phyloP scores from a whole-genome alignment of 2,113 vertebrate species.

The Petromus typicus region DNA sequence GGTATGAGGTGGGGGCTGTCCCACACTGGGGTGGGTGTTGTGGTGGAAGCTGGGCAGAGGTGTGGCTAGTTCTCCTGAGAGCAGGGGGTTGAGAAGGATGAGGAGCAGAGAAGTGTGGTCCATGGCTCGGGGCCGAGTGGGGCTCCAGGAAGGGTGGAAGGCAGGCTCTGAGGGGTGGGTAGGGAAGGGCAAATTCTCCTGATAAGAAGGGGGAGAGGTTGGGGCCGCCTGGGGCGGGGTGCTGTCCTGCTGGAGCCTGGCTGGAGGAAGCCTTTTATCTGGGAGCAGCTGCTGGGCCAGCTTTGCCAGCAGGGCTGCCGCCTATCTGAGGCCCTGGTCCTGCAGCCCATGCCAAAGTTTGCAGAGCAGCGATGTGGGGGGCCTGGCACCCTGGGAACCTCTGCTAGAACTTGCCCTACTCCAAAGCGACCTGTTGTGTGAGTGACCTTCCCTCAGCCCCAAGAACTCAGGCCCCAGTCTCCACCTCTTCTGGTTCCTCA shows the following conservation, averaged over 20 bases:
- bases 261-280: slow-evolving; percentile 1
- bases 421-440: background rate
- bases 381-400: background rate
- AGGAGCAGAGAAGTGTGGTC: too few species aligned
- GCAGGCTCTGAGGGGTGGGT: background rate
- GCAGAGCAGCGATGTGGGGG: too few species aligned
- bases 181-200: slow-evolving; percentile 42
- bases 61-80: background rate
- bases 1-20: background rate
- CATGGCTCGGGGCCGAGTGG: background rate
- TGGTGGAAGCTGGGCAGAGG: background rate
- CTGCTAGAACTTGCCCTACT: background rate
- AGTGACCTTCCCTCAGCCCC: background rate
- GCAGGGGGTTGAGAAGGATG: too few species aligned
- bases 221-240: background rate
- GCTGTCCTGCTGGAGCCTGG: background rate
- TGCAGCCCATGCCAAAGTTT: background rate
- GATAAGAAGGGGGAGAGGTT: slow-evolving; percentile 39
- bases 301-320: background rate
- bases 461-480: background rate
- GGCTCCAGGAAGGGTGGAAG: background rate
- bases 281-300: background rate
- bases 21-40: background rate
- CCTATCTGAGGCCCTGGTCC: background rate
- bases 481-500: background rate